Percentiles rank a stretch among this genome's conserved stretches.
Conservation (phyloP, 2,113 vertebrate genomes). For the Bos taurus region DNA sequence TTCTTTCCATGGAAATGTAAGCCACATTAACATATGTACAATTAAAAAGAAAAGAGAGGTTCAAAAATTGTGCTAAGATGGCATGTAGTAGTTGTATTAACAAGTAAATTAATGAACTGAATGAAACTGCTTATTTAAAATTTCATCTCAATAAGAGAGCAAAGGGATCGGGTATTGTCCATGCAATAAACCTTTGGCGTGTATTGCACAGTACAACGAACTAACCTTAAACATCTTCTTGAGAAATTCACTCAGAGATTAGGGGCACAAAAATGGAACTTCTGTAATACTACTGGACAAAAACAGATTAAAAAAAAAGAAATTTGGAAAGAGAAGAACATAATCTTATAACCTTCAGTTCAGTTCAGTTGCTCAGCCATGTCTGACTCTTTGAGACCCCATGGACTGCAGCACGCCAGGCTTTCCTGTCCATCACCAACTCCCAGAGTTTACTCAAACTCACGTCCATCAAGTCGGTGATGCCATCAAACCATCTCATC, state of each 20-base stretch:
- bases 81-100: not conserved
- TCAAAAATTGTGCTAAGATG: not conserved
- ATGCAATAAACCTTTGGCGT: not conserved
- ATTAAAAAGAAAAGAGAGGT: not conserved
- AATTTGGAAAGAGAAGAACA: not conserved
- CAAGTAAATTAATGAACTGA: not conserved
- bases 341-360: not conserved
- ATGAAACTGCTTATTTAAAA: constrained; percentile 30
- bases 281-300: not conserved
- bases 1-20: not conserved
- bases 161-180: not conserved
- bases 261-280: not conserved
- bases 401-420: not conserved
- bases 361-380: not conserved
- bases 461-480: not conserved
- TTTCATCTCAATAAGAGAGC: not conserved
- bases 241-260: constrained; percentile 27
- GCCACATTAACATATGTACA: not conserved
- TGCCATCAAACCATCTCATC: not conserved
- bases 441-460: not conserved
- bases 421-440: not conserved
- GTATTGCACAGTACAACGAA: not conserved
- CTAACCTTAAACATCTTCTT: constrained; percentile 7
- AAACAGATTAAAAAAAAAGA: not conserved
- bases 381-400: not conserved